Base-by-base conservation (phyloP, 2,888 invertebrate genomes). In the Elegia similella region DNA sequence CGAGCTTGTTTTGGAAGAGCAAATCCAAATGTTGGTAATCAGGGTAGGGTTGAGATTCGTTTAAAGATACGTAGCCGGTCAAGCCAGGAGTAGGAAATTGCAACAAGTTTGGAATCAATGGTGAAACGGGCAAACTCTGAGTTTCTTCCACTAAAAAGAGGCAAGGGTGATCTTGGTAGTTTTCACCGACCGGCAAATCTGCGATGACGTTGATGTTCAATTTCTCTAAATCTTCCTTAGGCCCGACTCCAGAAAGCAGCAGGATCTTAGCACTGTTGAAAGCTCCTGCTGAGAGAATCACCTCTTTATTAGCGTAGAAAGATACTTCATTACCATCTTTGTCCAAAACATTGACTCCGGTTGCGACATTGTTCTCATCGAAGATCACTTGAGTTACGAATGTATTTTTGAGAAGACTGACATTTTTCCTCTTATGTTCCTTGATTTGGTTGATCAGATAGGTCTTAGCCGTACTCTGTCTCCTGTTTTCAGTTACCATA, bases 201-300 rank as follows among this genome's bases (percentile, higher is more conserved):
- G 75, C 64, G 13, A 87, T 47, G 0, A 86, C 70, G 0, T 71
- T 15, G 23, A 92, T 88, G 1, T 73, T 71, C 1, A 81, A 67
- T 6, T 67, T 62, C 6, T 65, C 29, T 2, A 92, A 66, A 44
- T 89, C 82, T 0, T 77, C 59, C 44, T 62, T 66, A 0, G 92
- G 92, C 1, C 92, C 92, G 1, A 92, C 66, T 1, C 92, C 92
- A 0, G 92, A 92, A 0, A 92, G 65, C 82, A 92, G 85, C 0
- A 92, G 69, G 0, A 92, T 64, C 62, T 91, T 83, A 0, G 92
- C 88, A 0, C 89, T 82, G 56, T 88, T 86, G n/a, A 92, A 74
- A 7, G 80, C 68, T 2, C 92, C 92, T 0, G 85, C 88, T 0
- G 88, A 84, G 8, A 92, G 42, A 42, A 92, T 86, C 0, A 92